Evolutionary conservation across 2,113 vertebrate species (phyloP).

Genomic region (Centrocercus urophasianus): DNA sequence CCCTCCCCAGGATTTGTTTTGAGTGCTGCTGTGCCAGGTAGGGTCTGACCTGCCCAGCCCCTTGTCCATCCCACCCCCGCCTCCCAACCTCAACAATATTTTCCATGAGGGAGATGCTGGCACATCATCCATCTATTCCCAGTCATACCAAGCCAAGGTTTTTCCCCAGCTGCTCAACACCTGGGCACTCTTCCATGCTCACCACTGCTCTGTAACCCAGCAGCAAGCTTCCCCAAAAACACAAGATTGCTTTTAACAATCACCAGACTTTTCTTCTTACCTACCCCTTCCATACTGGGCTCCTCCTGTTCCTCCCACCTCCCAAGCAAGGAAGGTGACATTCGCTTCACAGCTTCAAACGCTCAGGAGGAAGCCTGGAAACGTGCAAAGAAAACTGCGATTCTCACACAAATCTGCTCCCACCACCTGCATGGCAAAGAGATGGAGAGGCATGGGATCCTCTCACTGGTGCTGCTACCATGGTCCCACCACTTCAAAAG

Average conservation of each 20-base stretch:
- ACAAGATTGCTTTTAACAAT: neutral
- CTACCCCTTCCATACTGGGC: neutral
- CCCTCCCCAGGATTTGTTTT: neutral
- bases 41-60: neutral
- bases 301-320: conserved; percentile 11
- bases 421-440: neutral
- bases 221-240: neutral
- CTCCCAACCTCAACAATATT: too few relatives aligned
- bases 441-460: neutral
- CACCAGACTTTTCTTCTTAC: neutral
- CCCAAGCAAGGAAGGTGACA: neutral
- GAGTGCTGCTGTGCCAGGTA: neutral
- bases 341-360: neutral
- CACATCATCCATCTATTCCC: neutral
- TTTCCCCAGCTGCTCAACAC: neutral
- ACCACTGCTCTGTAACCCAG: neutral
- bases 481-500: accelerated
- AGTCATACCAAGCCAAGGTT: too few relatives aligned
- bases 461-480: neutral
- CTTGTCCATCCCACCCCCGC: neutral
- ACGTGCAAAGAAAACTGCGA: conserved; percentile 40
- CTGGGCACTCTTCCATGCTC: neutral
- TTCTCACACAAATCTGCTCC: neutral
- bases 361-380: conserved; percentile 6
- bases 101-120: neutral